phyloP scores from a whole-genome alignment of 1,140 invertebrate genomes.

The Berghia stephanieae region DNA sequence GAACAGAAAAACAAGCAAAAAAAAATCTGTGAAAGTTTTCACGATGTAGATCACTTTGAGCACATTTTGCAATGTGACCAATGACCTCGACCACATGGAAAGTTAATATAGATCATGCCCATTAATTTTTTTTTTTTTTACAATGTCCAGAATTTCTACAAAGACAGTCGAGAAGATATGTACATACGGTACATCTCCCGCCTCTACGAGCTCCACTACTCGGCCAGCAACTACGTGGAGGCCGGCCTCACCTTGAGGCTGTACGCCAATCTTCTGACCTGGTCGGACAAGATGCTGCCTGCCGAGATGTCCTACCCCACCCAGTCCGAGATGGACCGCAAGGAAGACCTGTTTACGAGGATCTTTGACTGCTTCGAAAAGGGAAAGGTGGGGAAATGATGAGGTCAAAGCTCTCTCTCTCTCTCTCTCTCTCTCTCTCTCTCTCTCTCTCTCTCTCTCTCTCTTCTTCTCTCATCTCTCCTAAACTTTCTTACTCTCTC shows the following conservation, averaged over 20 bases:
- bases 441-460: too few species aligned
- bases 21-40: too few species aligned
- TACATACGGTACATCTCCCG: conserved; percentile 65
- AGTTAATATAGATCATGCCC: neutral
- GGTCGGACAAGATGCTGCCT: conserved; percentile 45
- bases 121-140: too few species aligned
- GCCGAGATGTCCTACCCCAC: conserved; percentile 70
- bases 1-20: too few species aligned
- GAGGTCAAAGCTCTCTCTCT: too few species aligned
- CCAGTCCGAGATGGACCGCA: conserved; percentile 69
- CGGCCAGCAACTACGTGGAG: conserved; percentile 58
- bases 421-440: too few species aligned
- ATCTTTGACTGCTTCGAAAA: conserved; percentile 62
- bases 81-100: neutral
- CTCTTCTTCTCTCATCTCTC: too few species aligned
- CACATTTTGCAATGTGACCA: too few species aligned
- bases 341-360: conserved; percentile 56
- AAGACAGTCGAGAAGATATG: conserved; percentile 60
- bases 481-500: too few species aligned
- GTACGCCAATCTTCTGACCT: conserved; percentile 69
- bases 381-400: conserved; percentile 63
- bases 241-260: conserved; percentile 60
- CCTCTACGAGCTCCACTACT: conserved; percentile 57
- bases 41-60: too few species aligned
- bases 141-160: conserved; percentile 78